Conservation (phyloP, 2,113 vertebrate species). For the Ahaetulla prasina region DNA sequence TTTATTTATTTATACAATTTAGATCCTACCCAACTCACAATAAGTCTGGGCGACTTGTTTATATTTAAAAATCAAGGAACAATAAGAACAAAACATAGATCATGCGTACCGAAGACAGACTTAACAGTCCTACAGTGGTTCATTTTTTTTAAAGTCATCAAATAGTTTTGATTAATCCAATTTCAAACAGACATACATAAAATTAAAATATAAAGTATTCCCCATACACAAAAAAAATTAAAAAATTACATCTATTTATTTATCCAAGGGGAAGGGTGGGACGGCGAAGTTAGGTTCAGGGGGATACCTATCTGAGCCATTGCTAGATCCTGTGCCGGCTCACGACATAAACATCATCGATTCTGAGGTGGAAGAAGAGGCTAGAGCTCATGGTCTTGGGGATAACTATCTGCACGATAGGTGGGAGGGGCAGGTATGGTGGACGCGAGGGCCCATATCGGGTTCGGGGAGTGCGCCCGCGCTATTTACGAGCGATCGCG, state of each 20-base stretch:
- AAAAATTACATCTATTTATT: not conserved
- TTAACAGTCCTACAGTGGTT: not conserved
- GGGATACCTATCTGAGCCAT: no score
- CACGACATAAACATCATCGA: no score
- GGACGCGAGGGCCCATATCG: no score
- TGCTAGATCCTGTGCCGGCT: no score
- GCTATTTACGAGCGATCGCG: no score
- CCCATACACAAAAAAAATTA: not conserved
- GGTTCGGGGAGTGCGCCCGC: no score
- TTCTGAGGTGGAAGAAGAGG: no score
- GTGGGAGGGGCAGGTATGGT: no score
- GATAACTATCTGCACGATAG: no score
- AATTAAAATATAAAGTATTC: not conserved
- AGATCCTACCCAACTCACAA: not conserved
- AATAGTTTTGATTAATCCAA: not conserved
- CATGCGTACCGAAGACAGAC: not conserved
- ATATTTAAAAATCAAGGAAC: not conserved
- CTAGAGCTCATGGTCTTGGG: no score
- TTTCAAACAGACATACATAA: not conserved
- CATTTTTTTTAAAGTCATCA: not conserved
- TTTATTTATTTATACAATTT: not conserved
- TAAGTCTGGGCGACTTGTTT: not conserved
- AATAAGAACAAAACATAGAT: not conserved
- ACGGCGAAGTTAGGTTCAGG: no score
- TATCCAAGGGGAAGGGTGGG: no score